These are phyloP conservation scores for Scaptomyza flava DNA, from an alignment of 2,888 invertebrate species.

Conservation along the genomic window DNA sequence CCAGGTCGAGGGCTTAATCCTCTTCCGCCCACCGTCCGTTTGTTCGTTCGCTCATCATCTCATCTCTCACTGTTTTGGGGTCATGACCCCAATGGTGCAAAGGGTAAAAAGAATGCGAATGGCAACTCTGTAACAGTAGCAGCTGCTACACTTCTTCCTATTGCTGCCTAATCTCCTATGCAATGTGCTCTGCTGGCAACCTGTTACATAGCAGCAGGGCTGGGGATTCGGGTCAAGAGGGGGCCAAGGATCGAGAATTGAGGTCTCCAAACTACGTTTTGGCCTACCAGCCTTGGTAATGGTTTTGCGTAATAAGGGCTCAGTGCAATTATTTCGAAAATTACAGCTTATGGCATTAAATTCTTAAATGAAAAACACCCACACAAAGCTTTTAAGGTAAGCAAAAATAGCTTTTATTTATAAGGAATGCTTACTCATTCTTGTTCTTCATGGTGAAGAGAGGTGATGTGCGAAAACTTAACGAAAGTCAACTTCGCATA, in stretches of 20 bases:
- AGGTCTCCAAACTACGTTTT: conserved; percentile 13
- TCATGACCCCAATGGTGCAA: conserved; percentile 19
- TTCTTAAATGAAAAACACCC: not conserved
- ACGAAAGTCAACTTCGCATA: no score
- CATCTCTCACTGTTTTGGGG: not conserved
- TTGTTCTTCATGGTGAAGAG: no score
- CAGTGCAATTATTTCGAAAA: conserved; percentile 64
- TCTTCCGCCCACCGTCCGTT: conserved; percentile 22
- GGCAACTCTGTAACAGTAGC: conserved; percentile 31
- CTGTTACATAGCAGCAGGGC: conserved; percentile 58
- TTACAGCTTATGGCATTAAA: conserved; percentile 25
- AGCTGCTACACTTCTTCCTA: conserved; percentile 57
- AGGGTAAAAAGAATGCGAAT: conserved; percentile 54
- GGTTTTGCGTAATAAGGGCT: conserved; percentile 57
- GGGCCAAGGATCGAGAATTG: conserved; percentile 14
- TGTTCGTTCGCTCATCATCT: conserved; percentile 25
- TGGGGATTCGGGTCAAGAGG: not conserved
- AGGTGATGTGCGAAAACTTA: no score
- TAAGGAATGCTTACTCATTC: no score
- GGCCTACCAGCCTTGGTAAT: conserved; percentile 37
- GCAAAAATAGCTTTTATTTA: no score
- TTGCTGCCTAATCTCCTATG: conserved; percentile 70
- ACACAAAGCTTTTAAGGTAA: not conserved
- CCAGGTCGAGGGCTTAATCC: conserved; percentile 57
- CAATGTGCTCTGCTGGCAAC: conserved; percentile 61